Percentiles rank a stretch among this genome's conserved stretches.
These are phyloP conservation scores for Cherax quadricarinatus DNA, from an alignment of 1,140 invertebrate genomes.

Conservation along the genomic window DNA sequence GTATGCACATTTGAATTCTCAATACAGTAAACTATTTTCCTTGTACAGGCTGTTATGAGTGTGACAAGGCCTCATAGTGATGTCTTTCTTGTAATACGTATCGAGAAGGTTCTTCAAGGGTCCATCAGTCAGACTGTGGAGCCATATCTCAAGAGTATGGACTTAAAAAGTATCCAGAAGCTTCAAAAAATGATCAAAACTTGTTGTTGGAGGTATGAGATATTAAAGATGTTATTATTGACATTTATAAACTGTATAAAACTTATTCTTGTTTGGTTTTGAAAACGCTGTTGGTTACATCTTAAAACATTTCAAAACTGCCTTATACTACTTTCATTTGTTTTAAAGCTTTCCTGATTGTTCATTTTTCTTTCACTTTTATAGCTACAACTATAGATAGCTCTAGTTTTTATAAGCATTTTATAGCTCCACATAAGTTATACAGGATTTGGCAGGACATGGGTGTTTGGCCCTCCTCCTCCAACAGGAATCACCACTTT, in stretches of 20 bases:
- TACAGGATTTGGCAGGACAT: no score
- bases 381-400: no score
- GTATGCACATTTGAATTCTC: no score
- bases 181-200: constrained; percentile 88
- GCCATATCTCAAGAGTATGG: constrained; percentile 89
- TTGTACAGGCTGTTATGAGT: constrained; percentile 87
- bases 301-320: no score
- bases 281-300: constrained; percentile 78
- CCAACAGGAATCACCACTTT: no score
- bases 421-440: no score
- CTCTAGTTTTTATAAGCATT: no score
- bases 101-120: constrained; percentile 94
- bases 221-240: constrained; percentile 24
- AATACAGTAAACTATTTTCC: neutral
- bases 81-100: constrained; percentile 91
- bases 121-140: constrained; percentile 90
- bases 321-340: no score
- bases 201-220: constrained; percentile 83
- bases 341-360: no score
- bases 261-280: neutral
- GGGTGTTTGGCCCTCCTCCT: no score
- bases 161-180: constrained; percentile 86
- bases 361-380: no score
- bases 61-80: constrained; percentile 90
- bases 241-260: neutral